Evolutionary conservation across 2,797 vertebrate genomes (phyloP), one percentile per base, ranked within the genome.

Genomic region (Streptopelia turtur): DNA sequence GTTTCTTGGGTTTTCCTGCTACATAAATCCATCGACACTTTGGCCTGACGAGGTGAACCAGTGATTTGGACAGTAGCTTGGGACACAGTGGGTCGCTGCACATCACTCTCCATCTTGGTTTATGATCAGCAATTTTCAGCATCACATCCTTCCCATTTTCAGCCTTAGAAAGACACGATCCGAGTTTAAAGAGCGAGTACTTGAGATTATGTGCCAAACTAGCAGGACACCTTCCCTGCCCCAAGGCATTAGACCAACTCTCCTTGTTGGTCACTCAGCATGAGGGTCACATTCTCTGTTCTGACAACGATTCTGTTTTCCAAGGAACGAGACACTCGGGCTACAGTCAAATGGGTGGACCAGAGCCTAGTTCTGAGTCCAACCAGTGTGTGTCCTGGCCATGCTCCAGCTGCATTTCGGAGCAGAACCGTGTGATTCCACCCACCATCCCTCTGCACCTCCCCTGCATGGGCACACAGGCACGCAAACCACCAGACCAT

Each of bases 391-490:
- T 12, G 57, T 30, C 25, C 63, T 64, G 61, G 75, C n/a, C 27
- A 15, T 4, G 78, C 56, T 70, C 25, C 89, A 80, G 71, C 71
- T n/a, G 12, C 6, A 2, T 6, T 15, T 0, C 18, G 37, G 13
- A 45, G 39, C 20, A 39, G 74, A 74, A 6, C 37, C 17, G 1
- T n/a, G 15, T 2, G 27, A 63, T 1, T 24, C 49, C 28, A 30
- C 23, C 2, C 35, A 52, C 63, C 12, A 20, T 16, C 20, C 28
- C 25, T 60, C 45, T 25, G 53, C 49, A 25, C 2, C 52, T 53
- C 20, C 35, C 33, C 8, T 8, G n/a, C 35, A 0, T 0, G 4
- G 47, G 41, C 24, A 63, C 0, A 13, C 37, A 76, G 35, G 47
- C 20, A 8, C 13, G n/a, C 1, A 37, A 52, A 68, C 2, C 49